Conservation (phyloP, 2,888 invertebrate species). For the Campoplex capitator region DNA sequence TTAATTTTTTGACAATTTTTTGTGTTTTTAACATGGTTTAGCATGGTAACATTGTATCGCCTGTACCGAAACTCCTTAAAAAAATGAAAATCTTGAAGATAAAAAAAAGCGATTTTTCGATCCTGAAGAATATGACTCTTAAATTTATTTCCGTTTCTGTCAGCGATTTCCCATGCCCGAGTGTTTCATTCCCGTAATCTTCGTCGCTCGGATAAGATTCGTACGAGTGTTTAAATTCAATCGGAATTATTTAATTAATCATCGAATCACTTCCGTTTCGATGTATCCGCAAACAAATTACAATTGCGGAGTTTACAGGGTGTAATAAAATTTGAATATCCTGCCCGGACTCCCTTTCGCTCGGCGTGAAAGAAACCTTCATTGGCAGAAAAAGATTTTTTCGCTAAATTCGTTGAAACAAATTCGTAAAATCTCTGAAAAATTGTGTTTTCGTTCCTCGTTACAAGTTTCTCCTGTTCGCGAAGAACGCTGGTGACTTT, state of each 20-base stretch:
- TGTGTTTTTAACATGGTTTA: no score
- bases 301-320: neutral
- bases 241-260: conserved; percentile 8
- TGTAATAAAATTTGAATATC: neutral
- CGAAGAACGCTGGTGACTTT: neutral
- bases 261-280: neutral
- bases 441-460: neutral
- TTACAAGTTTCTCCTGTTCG: no score
- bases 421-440: neutral
- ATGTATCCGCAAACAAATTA: neutral
- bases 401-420: neutral
- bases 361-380: neutral
- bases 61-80: no score
- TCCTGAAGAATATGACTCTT: no score
- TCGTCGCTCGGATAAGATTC: neutral
- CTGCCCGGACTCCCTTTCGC: neutral
- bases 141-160: neutral
- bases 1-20: no score
- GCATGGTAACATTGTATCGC: no score
- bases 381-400: neutral
- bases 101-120: no score
- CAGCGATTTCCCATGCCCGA: neutral
- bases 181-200: neutral
- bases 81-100: no score
- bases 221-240: neutral